These are phyloP conservation scores for Lacanobia wlatinum DNA, from an alignment of 2,888 invertebrate species.

Conservation along the genomic window DNA sequence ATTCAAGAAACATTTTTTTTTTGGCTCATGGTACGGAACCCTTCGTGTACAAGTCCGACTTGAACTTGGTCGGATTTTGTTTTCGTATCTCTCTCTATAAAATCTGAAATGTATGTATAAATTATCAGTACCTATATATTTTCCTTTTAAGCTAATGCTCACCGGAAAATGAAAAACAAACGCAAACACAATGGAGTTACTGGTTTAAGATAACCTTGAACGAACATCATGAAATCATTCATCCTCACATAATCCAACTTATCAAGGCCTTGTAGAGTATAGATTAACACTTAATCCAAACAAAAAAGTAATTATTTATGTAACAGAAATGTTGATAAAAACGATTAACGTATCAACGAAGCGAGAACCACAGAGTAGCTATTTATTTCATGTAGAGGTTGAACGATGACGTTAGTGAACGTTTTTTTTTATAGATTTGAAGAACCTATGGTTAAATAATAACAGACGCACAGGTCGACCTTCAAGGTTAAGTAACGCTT, in stretches of 20 bases:
- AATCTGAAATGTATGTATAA: no score
- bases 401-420: not conserved
- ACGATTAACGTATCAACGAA: slow-evolving; percentile 33
- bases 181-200: slow-evolving; percentile 12
- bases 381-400: slow-evolving; percentile 4
- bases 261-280: slow-evolving; percentile 46
- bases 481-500: no score
- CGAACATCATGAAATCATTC: slow-evolving; percentile 28
- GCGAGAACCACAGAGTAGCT: not conserved
- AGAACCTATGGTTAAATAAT: no score
- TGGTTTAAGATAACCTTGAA: slow-evolving; percentile 48
- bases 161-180: not conserved
- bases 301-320: slow-evolving; percentile 58
- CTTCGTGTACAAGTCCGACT: no score
- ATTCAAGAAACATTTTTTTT: no score
- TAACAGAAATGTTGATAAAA: slow-evolving; percentile 48
- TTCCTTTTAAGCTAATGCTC: not conserved
- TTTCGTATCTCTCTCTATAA: no score
- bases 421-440: not conserved
- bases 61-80: no score
- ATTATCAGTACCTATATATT: no score
- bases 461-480: no score
- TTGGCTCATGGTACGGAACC: no score
- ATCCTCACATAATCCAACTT: slow-evolving; percentile 55
- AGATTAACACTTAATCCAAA: slow-evolving; percentile 45